Evolutionary conservation across 2,113 vertebrate genomes (phyloP).

Genomic region (Cyanoliseus patagonus): DNA sequence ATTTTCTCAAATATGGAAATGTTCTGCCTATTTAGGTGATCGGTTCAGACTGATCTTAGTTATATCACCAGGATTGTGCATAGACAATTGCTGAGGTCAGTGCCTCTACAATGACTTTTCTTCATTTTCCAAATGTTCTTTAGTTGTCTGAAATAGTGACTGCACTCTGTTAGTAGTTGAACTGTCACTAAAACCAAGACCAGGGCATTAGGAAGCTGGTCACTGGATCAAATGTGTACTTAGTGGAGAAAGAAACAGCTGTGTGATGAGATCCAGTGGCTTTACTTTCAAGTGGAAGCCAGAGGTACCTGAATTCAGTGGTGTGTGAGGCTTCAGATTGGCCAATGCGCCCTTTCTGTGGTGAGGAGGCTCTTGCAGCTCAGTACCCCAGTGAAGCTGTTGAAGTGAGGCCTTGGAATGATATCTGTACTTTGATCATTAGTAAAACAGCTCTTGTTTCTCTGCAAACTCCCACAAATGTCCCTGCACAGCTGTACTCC

Average conservation of each 20-base stretch:
- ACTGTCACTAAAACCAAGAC: background rate
- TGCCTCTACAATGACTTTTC: background rate
- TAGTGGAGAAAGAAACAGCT: background rate
- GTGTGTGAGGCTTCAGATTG: background rate
- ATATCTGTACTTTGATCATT: background rate
- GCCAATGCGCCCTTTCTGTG: background rate
- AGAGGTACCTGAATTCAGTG: background rate
- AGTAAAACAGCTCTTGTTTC: background rate
- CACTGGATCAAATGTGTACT: background rate
- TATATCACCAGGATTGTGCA: background rate
- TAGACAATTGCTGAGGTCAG: background rate
- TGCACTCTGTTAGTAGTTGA: background rate
- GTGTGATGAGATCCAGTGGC: background rate
- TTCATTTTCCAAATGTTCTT: background rate
- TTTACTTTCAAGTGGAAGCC: background rate
- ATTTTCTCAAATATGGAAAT: background rate
- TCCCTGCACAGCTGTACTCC: background rate
- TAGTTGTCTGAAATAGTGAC: background rate
- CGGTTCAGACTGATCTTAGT: background rate
- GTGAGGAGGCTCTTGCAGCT: background rate
- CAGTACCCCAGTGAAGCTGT: background rate
- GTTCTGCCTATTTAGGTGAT: background rate
- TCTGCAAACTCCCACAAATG: background rate
- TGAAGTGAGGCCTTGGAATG: background rate
- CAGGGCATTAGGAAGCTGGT: background rate